These are phyloP conservation scores for Chironomus riparius DNA, from an alignment of 2,888 invertebrate genomes.

Conservation along the genomic window DNA sequence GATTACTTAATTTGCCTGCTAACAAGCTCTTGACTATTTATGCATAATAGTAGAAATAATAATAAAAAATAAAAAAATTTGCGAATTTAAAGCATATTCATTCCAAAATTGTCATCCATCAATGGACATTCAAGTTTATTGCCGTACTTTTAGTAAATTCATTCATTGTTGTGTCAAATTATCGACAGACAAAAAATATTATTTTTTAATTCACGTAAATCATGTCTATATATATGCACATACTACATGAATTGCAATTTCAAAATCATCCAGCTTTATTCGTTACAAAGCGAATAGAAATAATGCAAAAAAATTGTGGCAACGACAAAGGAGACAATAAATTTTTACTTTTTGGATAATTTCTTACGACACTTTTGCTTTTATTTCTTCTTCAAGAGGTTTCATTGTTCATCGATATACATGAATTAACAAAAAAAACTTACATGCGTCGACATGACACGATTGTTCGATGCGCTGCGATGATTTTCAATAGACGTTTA, in stretches of 20 bases:
- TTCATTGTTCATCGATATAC: not conserved
- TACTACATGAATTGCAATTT: not conserved
- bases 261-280: not conserved
- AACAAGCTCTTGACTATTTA: too few species aligned
- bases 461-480: not conserved
- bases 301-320: not conserved
- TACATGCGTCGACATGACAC: not conserved
- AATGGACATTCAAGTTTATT: not conserved
- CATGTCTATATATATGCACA: not conserved
- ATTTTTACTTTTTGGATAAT: not conserved
- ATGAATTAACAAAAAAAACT: too few species aligned
- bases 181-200: not conserved
- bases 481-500: not conserved
- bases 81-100: too few species aligned
- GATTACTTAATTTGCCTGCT: too few species aligned
- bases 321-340: not conserved
- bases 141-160: not conserved
- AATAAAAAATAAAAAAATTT: too few species aligned
- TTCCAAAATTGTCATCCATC: too few species aligned
- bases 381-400: not conserved
- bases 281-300: too few species aligned
- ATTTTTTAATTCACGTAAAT: not conserved
- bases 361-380: not conserved
- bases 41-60: too few species aligned
- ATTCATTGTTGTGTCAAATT: not conserved